A percentile compares a stretch with the other conserved stretches of the same genome.
Conservation (phyloP, 2,797 vertebrate genomes). For the Paratrypauchen microcephalus region DNA sequence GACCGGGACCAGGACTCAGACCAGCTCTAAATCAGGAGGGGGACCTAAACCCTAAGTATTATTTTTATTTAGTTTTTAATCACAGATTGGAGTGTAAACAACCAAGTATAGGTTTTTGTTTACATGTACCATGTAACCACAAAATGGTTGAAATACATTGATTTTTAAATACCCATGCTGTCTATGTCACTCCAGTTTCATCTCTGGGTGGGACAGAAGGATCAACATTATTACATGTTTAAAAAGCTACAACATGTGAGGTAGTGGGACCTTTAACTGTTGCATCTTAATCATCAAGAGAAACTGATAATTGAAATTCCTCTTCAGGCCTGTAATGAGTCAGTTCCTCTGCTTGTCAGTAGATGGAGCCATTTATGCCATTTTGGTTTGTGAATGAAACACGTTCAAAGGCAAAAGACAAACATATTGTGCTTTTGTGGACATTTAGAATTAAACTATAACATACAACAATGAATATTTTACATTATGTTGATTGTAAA, state of each 20-base stretch:
- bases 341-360: not conserved
- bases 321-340: not conserved
- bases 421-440: too few species aligned
- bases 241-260: not conserved
- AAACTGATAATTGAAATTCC: not conserved
- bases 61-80: not conserved
- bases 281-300: not conserved
- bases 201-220: not conserved
- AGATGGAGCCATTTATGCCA: not conserved
- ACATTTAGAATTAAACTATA: too few species aligned
- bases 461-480: too few species aligned
- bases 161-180: too few species aligned
- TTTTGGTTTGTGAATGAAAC: not conserved
- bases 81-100: not conserved
- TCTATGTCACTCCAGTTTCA: too few species aligned
- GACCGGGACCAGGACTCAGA: conserved; percentile 5
- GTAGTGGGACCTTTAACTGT: not conserved
- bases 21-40: not conserved
- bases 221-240: not conserved
- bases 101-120: not conserved
- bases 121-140: not conserved
- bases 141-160: not conserved
- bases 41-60: not conserved
- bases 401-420: not conserved
- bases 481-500: too few species aligned